phyloP scores from a whole-genome alignment of 2,113 vertebrate species.

The Pongo pygmaeus region DNA sequence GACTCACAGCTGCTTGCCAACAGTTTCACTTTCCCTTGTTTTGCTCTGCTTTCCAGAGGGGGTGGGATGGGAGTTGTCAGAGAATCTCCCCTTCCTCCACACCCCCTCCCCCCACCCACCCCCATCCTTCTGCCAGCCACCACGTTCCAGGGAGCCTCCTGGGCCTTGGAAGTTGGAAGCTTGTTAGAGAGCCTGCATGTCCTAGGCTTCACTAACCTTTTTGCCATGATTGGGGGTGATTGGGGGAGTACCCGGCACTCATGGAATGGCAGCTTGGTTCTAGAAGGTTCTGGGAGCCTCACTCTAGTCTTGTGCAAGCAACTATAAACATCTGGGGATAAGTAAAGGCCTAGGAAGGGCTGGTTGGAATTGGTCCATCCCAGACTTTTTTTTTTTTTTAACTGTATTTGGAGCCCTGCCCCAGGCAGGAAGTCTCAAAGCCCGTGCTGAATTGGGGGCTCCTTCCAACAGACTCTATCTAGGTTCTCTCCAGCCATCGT shows the following conservation, averaged over 20 bases:
- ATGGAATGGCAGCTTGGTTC: neutral
- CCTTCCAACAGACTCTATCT: neutral
- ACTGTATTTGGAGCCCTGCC: neutral
- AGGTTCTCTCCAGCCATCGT: neutral
- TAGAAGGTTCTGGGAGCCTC: conserved; percentile 29
- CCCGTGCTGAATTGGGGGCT: neutral
- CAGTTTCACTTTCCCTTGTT: conserved; percentile 53
- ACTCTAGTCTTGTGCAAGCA: conserved; percentile 49
- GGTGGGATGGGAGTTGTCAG: neutral
- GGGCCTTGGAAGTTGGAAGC: neutral
- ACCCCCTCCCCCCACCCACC: neutral
- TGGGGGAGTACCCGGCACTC: neutral
- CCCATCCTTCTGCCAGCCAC: neutral
- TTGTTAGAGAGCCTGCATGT: neutral
- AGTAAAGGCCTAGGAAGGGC: conserved; percentile 38
- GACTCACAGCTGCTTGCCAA: neutral
- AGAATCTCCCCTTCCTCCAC: neutral
- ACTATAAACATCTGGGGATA: conserved; percentile 53
- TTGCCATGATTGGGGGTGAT: neutral
- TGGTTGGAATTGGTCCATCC: neutral
- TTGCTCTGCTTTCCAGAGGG: conserved; percentile 16
- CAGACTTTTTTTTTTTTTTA: neutral
- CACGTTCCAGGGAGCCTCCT: neutral
- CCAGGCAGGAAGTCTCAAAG: neutral
- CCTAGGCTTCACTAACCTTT: neutral